Percentiles rank a stretch among this genome's conserved stretches.
phyloP scores from a whole-genome alignment of 2,113 vertebrate genomes.

The Caracal caracal region DNA sequence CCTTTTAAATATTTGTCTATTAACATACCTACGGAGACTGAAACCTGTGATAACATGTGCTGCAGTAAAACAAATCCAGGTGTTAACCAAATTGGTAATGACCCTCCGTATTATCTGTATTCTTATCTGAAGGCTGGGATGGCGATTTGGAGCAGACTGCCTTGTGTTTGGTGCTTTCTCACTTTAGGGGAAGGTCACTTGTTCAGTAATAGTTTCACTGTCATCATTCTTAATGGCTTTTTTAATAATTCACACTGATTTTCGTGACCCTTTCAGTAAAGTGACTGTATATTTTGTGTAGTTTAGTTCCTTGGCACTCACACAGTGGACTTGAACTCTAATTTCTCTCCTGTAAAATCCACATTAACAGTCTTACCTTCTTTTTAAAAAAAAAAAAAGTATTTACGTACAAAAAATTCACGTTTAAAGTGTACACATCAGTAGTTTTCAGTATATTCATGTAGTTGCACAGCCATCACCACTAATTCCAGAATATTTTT shows the following conservation, averaged over 20 bases:
- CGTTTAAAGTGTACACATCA: neutral
- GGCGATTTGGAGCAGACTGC: neutral
- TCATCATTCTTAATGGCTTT: neutral
- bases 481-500: neutral
- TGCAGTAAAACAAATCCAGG: neutral
- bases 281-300: fast-evolving
- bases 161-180: neutral
- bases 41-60: neutral
- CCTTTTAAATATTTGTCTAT: neutral
- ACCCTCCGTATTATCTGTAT: neutral
- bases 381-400: neutral
- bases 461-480: neutral
- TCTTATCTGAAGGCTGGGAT: neutral
- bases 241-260: neutral
- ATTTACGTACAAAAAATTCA: neutral
- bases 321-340: neutral
- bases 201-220: neutral
- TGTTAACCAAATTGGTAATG: fast-evolving
- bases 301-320: neutral
- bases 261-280: neutral
- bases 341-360: neutral
- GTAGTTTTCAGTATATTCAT: neutral
- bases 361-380: no score
- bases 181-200: neutral
- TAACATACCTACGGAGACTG: neutral